These are phyloP conservation scores for Monarcha castaneiventris DNA, from an alignment of 2,113 vertebrate species.

Conservation along the genomic window DNA sequence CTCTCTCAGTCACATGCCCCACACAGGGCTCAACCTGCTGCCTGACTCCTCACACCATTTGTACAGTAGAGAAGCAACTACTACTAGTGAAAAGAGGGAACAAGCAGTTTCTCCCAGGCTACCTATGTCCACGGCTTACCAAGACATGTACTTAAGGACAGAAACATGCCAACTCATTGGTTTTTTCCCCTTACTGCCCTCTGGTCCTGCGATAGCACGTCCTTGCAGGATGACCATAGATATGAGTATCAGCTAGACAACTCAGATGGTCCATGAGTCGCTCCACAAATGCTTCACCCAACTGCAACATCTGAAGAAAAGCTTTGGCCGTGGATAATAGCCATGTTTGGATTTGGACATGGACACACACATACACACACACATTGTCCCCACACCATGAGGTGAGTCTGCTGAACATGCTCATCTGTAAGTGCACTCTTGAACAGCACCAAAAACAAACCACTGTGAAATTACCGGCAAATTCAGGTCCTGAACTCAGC, in stretches of 20 bases:
- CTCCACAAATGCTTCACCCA: background rate
- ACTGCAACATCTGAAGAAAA: background rate
- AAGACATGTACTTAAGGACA: background rate
- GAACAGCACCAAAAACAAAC: background rate
- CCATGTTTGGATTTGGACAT: rapidly evolving
- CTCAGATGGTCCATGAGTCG: rapidly evolving
- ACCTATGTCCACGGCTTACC: background rate
- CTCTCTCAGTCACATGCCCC: background rate
- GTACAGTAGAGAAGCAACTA: background rate
- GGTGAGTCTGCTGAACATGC: rapidly evolving
- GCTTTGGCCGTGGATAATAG: background rate
- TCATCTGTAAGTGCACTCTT: background rate
- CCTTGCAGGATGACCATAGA: background rate
- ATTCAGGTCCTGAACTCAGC: background rate
- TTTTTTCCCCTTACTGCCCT: background rate
- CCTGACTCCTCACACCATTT: background rate
- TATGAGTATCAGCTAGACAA: background rate
- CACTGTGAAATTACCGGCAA: background rate
- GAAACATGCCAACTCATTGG: background rate
- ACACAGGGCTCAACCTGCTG: background rate
- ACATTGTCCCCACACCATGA: rapidly evolving
- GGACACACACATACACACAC: rapidly evolving
- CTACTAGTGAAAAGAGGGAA: background rate
- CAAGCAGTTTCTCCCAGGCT: background rate
- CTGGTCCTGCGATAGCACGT: rapidly evolving